Base-by-base conservation (phyloP, 1,140 invertebrate genomes). In the Zophobas morio region DNA sequence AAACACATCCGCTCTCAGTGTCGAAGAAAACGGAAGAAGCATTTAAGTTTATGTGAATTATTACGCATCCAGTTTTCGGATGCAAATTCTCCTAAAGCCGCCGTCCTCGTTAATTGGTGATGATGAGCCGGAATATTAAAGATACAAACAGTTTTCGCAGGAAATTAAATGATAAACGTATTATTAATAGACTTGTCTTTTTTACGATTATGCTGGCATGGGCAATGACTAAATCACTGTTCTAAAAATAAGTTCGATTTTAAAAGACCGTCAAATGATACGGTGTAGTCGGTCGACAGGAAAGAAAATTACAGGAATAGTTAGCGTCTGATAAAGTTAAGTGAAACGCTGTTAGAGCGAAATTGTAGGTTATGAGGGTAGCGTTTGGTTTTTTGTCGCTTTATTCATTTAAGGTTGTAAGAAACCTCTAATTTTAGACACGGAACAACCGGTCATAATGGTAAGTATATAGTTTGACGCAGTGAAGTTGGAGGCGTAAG, bases 21-120 rank as follows among this genome's bases (percentile, higher is more conserved):
- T 79, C 76, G 66, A 84, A 83, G 83, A 84, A 81, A 81, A 82
- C 83, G 83, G 83, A 84, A 84, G 81, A 78, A 84, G 82, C 78
- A 79, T 81, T 84, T 82, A 84, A 82, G 80, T 81, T 76, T 75
- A 63, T 78, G 76, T 77, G 78, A 77, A 80, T 74, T 74, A 74
- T 74, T 57, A 66, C 60, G 60, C 60, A 66, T 66, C 60, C n/a
- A 42, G 60, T 40, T 66, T 20, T 66, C 60, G 57, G 57, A 39
- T 63, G 57, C 35, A 63, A 63, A 63, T 63, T 63, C 36, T 63
- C 49, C 60, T 66, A 66, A 66, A 66, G 60, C 60, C 39, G 39
- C 60, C 49, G 57, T 39, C 57, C 57, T 8, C 8, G 35, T 40
- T 66, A 66, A 66, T 66, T 66, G 42, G 20, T 42, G 6, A 6